phyloP scores from a whole-genome alignment of 1,140 invertebrate species.

The Achroia grisella region DNA sequence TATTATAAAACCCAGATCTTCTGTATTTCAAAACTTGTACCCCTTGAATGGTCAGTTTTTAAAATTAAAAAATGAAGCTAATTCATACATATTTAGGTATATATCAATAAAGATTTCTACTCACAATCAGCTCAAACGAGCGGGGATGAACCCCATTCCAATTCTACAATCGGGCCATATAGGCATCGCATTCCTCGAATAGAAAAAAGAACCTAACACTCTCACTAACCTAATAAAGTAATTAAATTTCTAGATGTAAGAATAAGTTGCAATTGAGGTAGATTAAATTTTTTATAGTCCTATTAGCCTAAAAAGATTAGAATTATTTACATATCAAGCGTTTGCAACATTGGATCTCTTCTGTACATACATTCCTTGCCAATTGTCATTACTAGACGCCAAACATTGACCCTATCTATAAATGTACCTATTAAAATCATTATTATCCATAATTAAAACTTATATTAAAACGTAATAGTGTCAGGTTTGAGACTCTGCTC shows the following conservation, averaged over 20 bases:
- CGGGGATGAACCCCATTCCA: constrained; percentile 12
- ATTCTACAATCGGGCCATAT: no score
- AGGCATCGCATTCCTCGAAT: constrained; percentile 37
- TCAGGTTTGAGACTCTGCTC: constrained; percentile 16
- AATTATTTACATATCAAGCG: constrained; percentile 67
- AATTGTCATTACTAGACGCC: constrained; percentile 35
- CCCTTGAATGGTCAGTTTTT: constrained; percentile 7
- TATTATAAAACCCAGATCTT: constrained; percentile 23
- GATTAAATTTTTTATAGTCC: constrained; percentile 72
- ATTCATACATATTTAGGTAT: constrained; percentile 32
- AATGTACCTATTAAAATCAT: constrained; percentile 13
- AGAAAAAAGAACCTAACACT: constrained; percentile 47
- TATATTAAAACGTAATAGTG: constrained; percentile 18
- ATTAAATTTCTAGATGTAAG: constrained; percentile 63
- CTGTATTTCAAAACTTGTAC: constrained; percentile 11
- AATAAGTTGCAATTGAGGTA: constrained; percentile 71
- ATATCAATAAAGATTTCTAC: constrained; percentile 45
- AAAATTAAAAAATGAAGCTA: constrained; percentile 28
- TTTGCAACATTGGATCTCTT: constrained; percentile 57
- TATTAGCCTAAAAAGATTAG: constrained; percentile 69
- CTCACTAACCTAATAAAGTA: constrained; percentile 65
- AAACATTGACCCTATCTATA: constrained; percentile 31
- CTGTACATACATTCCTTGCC: constrained; percentile 22
- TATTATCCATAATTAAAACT: constrained; percentile 23
- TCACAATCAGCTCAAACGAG: constrained; percentile 49